Conservation (phyloP, 2,113 vertebrate genomes). For the Gobius niger region DNA sequence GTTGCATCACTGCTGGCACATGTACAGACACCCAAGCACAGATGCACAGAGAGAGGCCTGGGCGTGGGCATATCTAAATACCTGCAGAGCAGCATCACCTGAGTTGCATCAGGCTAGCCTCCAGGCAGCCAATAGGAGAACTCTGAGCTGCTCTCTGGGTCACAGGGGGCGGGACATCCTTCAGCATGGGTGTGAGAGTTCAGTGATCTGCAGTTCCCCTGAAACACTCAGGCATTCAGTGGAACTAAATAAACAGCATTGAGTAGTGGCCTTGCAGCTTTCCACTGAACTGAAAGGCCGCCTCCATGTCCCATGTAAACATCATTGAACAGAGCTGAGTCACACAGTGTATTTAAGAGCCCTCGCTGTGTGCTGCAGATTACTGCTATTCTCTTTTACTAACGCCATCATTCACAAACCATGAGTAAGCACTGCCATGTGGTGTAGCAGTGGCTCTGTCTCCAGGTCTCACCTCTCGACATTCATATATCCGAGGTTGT, state of each 20-base stretch:
- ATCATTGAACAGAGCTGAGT: constrained; percentile 54
- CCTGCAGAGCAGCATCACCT: constrained; percentile 65
- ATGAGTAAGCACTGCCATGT: constrained; percentile 48
- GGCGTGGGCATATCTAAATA: constrained; percentile 61
- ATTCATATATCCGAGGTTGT: too few species aligned
- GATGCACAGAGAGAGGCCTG: constrained; percentile 31
- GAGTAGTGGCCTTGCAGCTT: constrained; percentile 48
- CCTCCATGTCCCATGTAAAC: constrained; percentile 52
- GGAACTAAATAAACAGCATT: constrained; percentile 44
- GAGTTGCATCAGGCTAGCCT: constrained; percentile 53
- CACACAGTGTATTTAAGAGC: constrained; percentile 52
- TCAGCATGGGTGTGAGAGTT: constrained; percentile 51
- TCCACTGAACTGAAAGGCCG: constrained; percentile 42
- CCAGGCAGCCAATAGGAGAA: constrained; percentile 49
- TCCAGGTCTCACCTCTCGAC: constrained; percentile 7
- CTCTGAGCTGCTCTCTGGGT: not conserved
- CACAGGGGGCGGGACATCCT: constrained; percentile 33
- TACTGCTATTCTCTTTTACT: constrained; percentile 43
- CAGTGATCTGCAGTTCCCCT: constrained; percentile 65
- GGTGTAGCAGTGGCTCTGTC: constrained; percentile 13
- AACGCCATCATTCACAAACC: constrained; percentile 36
- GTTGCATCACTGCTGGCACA: constrained; percentile 54
- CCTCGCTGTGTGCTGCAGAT: constrained; percentile 46
- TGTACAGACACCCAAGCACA: constrained; percentile 22
- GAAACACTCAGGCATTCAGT: constrained; percentile 14